Evolutionary conservation across 2,113 vertebrate species (phyloP).

Genomic region (Physeter macrocephalus): DNA sequence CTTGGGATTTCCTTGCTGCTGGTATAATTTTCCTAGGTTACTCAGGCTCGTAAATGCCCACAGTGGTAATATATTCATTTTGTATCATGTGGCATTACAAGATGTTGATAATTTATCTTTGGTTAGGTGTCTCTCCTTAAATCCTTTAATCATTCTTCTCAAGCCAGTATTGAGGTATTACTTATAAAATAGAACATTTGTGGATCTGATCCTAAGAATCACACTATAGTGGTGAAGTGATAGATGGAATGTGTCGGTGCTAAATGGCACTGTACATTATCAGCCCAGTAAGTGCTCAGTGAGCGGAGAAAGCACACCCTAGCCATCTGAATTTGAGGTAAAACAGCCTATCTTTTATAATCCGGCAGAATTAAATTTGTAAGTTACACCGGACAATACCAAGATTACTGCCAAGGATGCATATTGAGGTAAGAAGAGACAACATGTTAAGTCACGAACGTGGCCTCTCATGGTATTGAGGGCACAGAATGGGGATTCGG

Average conservation of each 20-base stretch:
- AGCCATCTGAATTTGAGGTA: neutral
- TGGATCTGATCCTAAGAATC: neutral
- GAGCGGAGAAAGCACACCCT: neutral
- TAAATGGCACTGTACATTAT: neutral
- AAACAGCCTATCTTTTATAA: neutral
- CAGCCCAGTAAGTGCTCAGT: neutral
- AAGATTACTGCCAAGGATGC: neutral
- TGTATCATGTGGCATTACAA: neutral
- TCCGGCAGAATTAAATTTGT: neutral
- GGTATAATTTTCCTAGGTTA: too few species aligned
- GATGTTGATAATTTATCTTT: neutral
- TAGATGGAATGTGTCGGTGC: neutral
- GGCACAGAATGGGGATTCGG: neutral
- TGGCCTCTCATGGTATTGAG: accelerated
- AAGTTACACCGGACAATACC: neutral
- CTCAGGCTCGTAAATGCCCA: neutral
- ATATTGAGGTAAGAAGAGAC: neutral
- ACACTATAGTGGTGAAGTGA: neutral
- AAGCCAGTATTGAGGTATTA: neutral
- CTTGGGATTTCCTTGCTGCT: too few species aligned
- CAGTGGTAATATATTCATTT: neutral
- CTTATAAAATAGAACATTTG: neutral
- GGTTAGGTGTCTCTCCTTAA: neutral
- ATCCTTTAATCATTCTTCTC: neutral
- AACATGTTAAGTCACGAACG: neutral